Conservation (phyloP, 2,888 invertebrate species). For the Deilephila porcellus region DNA sequence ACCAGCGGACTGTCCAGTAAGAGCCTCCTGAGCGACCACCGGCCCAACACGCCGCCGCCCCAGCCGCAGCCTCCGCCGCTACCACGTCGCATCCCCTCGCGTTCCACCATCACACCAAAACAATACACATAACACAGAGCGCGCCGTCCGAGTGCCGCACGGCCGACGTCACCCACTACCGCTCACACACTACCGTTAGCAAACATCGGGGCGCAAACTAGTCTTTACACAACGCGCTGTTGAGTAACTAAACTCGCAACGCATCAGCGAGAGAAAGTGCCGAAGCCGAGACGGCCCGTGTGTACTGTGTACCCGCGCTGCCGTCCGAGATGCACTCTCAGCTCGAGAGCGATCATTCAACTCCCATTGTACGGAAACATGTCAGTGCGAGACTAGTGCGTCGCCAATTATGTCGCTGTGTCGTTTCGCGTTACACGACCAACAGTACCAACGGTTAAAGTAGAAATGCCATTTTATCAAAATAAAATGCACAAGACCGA, state of each 20-base stretch:
- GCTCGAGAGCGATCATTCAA: slow-evolving; percentile 57
- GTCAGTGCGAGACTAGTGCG: slow-evolving; percentile 28
- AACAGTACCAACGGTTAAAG: slow-evolving; percentile 34
- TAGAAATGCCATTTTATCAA: slow-evolving; percentile 48
- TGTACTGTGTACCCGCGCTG: slow-evolving; percentile 52
- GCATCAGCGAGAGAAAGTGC: slow-evolving; percentile 80
- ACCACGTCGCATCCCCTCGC: slow-evolving; percentile 76
- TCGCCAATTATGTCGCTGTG: slow-evolving; percentile 30
- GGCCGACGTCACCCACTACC: slow-evolving; percentile 54
- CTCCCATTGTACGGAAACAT: slow-evolving; percentile 52
- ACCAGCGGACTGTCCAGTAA: slow-evolving; percentile 89
- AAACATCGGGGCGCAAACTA: slow-evolving; percentile 57
- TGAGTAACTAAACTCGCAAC: slow-evolving; percentile 72
- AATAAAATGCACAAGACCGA: slow-evolving; percentile 43
- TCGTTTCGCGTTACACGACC: slow-evolving; percentile 4
- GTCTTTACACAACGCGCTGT: slow-evolving; percentile 69
- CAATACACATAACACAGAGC: slow-evolving; percentile 65
- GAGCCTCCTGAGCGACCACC: slow-evolving; percentile 88
- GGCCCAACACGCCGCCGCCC: slow-evolving; percentile 78
- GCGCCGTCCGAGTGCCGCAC: slow-evolving; percentile 49
- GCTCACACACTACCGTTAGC: slow-evolving; percentile 65
- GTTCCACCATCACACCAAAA: slow-evolving; percentile 75
- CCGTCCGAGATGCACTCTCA: slow-evolving; percentile 66
- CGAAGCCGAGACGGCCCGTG: slow-evolving; percentile 60
- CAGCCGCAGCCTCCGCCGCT: slow-evolving; percentile 75